These are phyloP conservation scores for Shargacucullia verbasci DNA, from an alignment of 2,888 invertebrate species.

Conservation along the genomic window DNA sequence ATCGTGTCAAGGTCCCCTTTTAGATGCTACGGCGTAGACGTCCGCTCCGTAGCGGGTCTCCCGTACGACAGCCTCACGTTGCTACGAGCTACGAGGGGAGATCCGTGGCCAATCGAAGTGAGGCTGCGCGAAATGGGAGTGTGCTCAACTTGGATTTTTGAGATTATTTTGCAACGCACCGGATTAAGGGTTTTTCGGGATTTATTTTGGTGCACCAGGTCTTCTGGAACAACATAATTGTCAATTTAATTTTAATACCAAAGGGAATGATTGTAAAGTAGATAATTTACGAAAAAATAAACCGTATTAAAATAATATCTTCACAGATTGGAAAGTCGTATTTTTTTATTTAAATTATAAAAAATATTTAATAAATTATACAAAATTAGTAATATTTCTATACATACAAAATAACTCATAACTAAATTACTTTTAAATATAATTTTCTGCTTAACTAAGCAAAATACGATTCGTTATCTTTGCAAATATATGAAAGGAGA, in stretches of 20 bases:
- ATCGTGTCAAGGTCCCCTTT: conserved; percentile 81
- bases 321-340: too few relatives aligned
- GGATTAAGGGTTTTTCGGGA: conserved; percentile 52
- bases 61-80: conserved; percentile 87
- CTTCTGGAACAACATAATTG: conserved; percentile 25
- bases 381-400: too few relatives aligned
- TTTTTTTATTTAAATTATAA: too few relatives aligned
- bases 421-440: too few relatives aligned
- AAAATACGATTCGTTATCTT: conserved; percentile 50
- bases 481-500: conserved; percentile 74
- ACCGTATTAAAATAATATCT: too few relatives aligned
- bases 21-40: conserved; percentile 79
- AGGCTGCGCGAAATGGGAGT: conserved; percentile 77
- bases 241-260: conserved; percentile 28
- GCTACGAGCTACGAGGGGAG: conserved; percentile 87
- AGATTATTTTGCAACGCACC: conserved; percentile 63
- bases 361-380: too few relatives aligned
- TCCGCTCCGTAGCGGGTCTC: conserved; percentile 84
- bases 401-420: too few relatives aligned
- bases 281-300: too few relatives aligned
- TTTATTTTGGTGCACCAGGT: conserved; percentile 33
- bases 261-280: not conserved
- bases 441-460: conserved; percentile 51
- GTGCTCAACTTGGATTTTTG: conserved; percentile 75
- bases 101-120: conserved; percentile 87